These are phyloP conservation scores for Myotis brandtii DNA, from an alignment of 2,113 vertebrate species.

Conservation along the genomic window DNA sequence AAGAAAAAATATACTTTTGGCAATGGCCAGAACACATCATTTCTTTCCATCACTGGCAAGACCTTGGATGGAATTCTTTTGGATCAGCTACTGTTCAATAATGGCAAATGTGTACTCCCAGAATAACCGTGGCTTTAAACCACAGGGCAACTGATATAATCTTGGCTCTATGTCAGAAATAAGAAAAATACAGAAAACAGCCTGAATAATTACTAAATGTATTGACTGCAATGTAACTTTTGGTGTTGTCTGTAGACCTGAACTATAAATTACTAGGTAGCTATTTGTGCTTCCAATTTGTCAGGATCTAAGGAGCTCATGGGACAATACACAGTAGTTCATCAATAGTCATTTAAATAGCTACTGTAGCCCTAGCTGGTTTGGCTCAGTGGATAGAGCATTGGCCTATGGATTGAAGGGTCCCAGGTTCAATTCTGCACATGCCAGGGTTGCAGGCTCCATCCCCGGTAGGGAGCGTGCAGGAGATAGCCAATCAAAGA, in stretches of 20 bases:
- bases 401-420: background rate
- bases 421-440: background rate
- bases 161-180: slow-evolving; percentile 61
- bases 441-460: background rate
- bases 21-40: slow-evolving; percentile 9
- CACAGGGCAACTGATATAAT: slow-evolving; percentile 71
- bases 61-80: slow-evolving; percentile 63
- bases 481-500: background rate
- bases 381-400: background rate
- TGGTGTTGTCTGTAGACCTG: slow-evolving; percentile 22
- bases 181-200: slow-evolving; percentile 70
- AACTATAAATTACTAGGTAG: background rate
- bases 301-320: slow-evolving; percentile 35
- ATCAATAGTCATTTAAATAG: background rate
- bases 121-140: slow-evolving; percentile 78
- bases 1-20: slow-evolving; percentile 64
- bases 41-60: slow-evolving; percentile 71
- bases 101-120: slow-evolving; percentile 64
- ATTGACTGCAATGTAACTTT: slow-evolving; percentile 39
- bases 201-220: slow-evolving; percentile 42
- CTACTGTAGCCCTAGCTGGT: background rate
- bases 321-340: background rate
- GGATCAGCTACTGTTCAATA: slow-evolving; percentile 55
- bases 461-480: background rate
- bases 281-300: background rate